Evolutionary conservation across 2,113 vertebrate species (phyloP).

Genomic region (Plestiodon gilberti): DNA sequence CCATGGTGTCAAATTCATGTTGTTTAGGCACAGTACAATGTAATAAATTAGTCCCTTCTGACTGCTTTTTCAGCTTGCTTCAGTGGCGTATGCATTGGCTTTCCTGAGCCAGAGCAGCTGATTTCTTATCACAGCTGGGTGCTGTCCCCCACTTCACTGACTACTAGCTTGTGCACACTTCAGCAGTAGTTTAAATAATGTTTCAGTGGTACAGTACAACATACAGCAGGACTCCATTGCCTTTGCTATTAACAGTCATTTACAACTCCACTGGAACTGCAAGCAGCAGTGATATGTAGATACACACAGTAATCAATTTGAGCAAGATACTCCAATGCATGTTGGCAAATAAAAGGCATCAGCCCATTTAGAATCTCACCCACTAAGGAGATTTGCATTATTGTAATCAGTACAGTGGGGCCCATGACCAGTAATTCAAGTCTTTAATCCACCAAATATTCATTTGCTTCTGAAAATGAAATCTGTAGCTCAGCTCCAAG

Average conservation of each 20-base stretch:
- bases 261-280: conserved; percentile 16
- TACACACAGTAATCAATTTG: neutral
- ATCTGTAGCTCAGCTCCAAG: conserved; percentile 3
- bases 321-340: conserved; percentile 40
- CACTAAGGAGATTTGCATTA: conserved; percentile 32
- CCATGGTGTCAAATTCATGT: neutral
- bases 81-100: neutral
- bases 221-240: conserved; percentile 29
- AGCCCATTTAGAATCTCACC: neutral
- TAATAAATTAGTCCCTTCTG: neutral
- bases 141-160: neutral
- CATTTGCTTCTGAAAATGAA: neutral
- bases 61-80: neutral
- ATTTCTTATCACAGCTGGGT: neutral
- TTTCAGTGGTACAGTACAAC: neutral
- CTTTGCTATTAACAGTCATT: neutral
- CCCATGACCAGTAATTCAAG: neutral
- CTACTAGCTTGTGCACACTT: neutral
- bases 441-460: neutral
- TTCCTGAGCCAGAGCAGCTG: neutral
- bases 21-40: neutral
- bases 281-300: conserved; percentile 1
- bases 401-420: conserved; percentile 44
- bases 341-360: conserved; percentile 8
- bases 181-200: neutral